Conservation (phyloP, 1,140 invertebrate genomes). For the Oryctes rhinoceros region DNA sequence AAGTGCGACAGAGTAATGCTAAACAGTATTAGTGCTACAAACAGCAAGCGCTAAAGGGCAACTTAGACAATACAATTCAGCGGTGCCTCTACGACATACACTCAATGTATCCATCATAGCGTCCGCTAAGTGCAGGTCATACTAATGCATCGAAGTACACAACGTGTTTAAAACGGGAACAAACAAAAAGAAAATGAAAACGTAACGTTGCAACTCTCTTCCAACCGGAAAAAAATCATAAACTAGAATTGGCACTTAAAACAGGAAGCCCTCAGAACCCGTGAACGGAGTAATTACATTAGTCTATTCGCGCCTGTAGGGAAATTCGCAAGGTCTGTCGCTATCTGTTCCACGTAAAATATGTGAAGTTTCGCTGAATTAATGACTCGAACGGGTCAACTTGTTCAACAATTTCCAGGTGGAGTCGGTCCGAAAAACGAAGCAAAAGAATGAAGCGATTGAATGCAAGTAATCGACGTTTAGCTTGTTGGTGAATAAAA, state of each 20-base stretch:
- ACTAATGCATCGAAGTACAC: neutral
- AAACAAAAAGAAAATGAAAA: neutral
- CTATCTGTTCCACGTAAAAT: conserved; percentile 4
- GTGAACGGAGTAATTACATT: neutral
- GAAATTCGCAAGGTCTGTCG: neutral
- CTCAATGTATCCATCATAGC: no score
- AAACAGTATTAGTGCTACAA: no score
- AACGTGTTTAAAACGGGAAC: neutral
- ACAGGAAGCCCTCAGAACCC: neutral
- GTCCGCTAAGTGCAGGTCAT: neutral
- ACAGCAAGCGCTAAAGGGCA: no score
- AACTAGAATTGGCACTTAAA: conserved; percentile 5
- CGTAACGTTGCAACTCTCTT: neutral
- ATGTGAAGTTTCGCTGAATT: neutral
- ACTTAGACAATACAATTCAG: no score
- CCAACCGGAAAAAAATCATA: neutral
- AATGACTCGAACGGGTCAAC: neutral
- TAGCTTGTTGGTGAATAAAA: neutral
- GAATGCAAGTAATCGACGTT: neutral
- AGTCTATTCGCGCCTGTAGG: neutral
- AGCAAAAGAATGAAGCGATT: neutral
- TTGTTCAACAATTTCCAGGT: neutral
- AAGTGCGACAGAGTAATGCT: no score
- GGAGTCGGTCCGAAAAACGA: neutral
- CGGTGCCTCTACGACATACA: no score